A percentile compares a stretch with the other conserved stretches of the same genome.
phyloP scores from a whole-genome alignment of 2,113 vertebrate genomes.

The Heloderma charlesbogerti region DNA sequence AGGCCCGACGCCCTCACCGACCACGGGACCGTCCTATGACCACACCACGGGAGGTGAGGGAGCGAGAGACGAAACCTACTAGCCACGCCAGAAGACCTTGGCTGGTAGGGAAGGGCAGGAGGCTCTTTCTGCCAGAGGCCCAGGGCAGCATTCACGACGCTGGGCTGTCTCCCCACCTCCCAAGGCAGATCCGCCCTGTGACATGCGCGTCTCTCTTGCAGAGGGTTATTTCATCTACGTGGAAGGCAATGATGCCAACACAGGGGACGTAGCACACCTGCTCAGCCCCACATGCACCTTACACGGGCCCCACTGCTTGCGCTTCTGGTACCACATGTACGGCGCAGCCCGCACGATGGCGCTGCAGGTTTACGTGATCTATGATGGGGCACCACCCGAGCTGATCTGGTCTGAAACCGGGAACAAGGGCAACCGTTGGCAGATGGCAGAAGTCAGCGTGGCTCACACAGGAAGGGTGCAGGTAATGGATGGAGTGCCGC shows the following conservation, averaged over 20 bases:
- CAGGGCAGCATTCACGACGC: neutral
- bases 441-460: neutral
- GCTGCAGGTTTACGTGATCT: neutral
- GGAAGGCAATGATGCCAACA: neutral
- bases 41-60: slow-evolving; percentile 18
- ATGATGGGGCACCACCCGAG: neutral
- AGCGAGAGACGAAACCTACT: neutral
- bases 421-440: neutral
- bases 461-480: neutral
- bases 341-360: neutral
- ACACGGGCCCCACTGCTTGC: neutral
- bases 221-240: slow-evolving; percentile 17
- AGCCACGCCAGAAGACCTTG: no score
- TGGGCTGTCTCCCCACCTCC: neutral
- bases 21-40: slow-evolving; percentile 2
- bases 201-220: neutral
- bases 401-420: neutral
- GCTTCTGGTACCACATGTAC: slow-evolving; percentile 32
- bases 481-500: neutral
- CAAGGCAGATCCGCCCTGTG: neutral
- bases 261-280: neutral
- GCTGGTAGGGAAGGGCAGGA: no score
- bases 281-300: neutral
- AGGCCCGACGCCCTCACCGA: neutral
- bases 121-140: neutral